Evolutionary conservation across 2,797 vertebrate species (phyloP), one percentile per base, ranked within the genome.

Genomic region (Sebastes goodei): DNA sequence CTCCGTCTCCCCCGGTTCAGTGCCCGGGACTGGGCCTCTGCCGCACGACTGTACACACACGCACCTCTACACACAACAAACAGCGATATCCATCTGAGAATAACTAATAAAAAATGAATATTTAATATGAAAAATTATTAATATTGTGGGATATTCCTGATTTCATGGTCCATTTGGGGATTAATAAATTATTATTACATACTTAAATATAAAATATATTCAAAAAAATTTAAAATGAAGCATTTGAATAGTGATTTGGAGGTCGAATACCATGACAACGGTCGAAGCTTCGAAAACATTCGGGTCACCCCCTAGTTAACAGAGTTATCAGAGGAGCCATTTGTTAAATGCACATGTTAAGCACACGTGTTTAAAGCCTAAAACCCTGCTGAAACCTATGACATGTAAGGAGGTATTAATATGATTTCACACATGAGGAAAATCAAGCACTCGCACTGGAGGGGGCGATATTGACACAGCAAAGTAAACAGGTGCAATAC

Each of bases 401-500:
- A 79, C 66, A 67, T 3, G 4, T 14, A 62, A 75, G 27, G 75
- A 73, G 77, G 60, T 60, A 38, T 60, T 72, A 63, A 80, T 73
- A 59, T 32, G 55, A 83, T 83, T 81, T 72, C 67, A 84, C 55
- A 85, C 65, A 83, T 74, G 61, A 64, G 59, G 75, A 75, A 80
- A 83, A 82, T 66, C 42, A 80, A 81, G 81, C 88, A 67, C n/a
- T 70, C 69, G 68, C 68, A 76, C 69, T 80, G 69, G 63, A 82
- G 69, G 72, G 67, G 73, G 76, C 53, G 87, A 88, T 93, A 92
- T 89, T 90, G 85, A 91, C 90, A 90, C 78, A 90, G 82, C 81
- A 91, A 83, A 89, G 86, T 86, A 92, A 93, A 93, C 83, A 85
- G 63, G 85, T 86, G 82, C 85, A 89, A 86, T 81, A 81, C 78